Evolutionary conservation across 2,888 invertebrate genomes (phyloP), one percentile per base, ranked within the genome.

Genomic region (Scaptomyza polygonia): DNA sequence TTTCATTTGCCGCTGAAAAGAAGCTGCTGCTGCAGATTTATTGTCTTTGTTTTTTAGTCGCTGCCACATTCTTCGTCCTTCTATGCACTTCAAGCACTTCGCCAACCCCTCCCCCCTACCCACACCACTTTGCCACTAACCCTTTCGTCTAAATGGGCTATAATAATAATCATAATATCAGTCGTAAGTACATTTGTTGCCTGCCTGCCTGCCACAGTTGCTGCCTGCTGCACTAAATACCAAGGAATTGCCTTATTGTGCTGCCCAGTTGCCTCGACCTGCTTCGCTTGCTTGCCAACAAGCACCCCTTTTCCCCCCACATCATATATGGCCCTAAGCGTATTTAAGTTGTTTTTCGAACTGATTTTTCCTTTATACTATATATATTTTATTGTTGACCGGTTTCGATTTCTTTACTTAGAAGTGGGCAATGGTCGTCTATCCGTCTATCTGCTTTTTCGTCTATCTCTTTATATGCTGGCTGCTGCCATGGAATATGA

Each of bases 321-420:
- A 48, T 47, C 61, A 61, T 48, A 61, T 56, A 63, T 77, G 72
- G 58, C 74, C 78, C 21, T 45, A 56, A 54, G 78, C 79, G 32
- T 53, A 58, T 67, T 40, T 54, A 45, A 61, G 66, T 75, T 63
- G 62, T 55, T 64, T 74, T 65, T 59, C 71, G 76, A 79, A 72
- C 69, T 68, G 86, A 78, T 85, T 85, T 81, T 67, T 68, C 39
- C 34, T 34, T n/a, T 34, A 7, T 49, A 68, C 7, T 34, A 7
- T 49, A 68, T 63, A 71, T 78, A 71, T 85, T 82, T 76, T 88
- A 71, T 86, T 88, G 76, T 72, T 75, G 76, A 39, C 61, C 71
- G 72, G 88, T 83, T 83, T 83, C 82, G 86, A 83, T 83, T 83
- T 83, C 82, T 88, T 88, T 83, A 88, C 82, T 86, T 79, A 73